These are phyloP conservation scores for Maccullochella peelii DNA, from an alignment of 2,113 vertebrate species.

Conservation along the genomic window DNA sequence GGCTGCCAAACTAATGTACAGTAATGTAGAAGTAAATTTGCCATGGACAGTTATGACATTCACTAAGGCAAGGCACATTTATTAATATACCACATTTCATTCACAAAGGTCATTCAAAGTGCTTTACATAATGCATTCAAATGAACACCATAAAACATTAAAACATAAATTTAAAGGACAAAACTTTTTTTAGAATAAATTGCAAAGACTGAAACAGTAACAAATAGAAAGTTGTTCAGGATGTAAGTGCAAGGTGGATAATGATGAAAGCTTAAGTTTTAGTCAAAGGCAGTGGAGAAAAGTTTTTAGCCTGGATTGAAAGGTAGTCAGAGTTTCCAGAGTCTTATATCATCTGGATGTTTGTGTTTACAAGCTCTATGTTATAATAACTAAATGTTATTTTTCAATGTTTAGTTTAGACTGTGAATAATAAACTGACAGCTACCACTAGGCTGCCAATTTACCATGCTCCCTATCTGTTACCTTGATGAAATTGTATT, in stretches of 20 bases:
- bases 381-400: neutral
- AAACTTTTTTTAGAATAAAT: neutral
- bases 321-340: neutral
- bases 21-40: neutral
- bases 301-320: no score
- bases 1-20: neutral
- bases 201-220: neutral
- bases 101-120: neutral
- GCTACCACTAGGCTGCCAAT: neutral
- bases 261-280: neutral
- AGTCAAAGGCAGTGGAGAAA: neutral
- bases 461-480: neutral
- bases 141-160: neutral
- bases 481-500: neutral
- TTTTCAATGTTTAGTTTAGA: neutral
- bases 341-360: neutral
- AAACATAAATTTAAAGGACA: neutral
- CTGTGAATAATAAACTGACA: neutral
- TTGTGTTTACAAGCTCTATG: neutral
- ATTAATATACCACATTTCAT: neutral
- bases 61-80: neutral
- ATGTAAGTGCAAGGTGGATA: neutral
- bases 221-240: neutral
- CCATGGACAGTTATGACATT: neutral
- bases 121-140: neutral